phyloP scores from a whole-genome alignment of 2,888 invertebrate species.

The Sepioteuthis lessoniana region DNA sequence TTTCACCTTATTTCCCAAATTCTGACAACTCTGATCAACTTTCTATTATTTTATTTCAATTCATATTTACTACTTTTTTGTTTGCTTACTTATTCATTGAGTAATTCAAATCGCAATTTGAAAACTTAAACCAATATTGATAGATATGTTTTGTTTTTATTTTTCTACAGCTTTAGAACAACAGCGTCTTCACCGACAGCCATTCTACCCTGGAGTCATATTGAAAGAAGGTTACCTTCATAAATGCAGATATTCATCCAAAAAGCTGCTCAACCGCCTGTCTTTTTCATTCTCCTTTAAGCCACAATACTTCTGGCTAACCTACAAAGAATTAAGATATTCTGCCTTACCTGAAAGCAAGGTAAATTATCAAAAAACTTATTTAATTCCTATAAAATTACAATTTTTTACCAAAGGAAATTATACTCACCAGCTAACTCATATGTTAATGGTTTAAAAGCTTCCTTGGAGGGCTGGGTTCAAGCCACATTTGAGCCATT shows the following conservation, averaged over 20 bases:
- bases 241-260: conserved; percentile 60
- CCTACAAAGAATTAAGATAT: conserved; percentile 59
- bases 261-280: conserved; percentile 57
- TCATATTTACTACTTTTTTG: too few relatives aligned
- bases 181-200: conserved; percentile 14
- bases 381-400: too few relatives aligned
- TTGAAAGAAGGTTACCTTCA: conserved; percentile 62
- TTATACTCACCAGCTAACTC: too few relatives aligned
- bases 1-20: too few relatives aligned
- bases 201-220: conserved; percentile 52
- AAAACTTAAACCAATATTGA: not conserved
- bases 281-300: conserved; percentile 56
- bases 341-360: conserved; percentile 59
- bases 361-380: conserved; percentile 47
- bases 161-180: conserved; percentile 35
- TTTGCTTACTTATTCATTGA: not conserved
- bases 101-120: not conserved
- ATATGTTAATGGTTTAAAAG: too few relatives aligned
- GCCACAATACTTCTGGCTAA: conserved; percentile 64
- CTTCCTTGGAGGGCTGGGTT: too few relatives aligned
- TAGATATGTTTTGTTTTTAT: not conserved
- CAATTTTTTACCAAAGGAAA: too few relatives aligned
- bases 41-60: too few relatives aligned
- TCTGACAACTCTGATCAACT: too few relatives aligned
- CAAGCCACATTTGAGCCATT: too few relatives aligned